Conservation (phyloP, 2,888 invertebrate genomes). For the Pachycephus smyrnensis region DNA sequence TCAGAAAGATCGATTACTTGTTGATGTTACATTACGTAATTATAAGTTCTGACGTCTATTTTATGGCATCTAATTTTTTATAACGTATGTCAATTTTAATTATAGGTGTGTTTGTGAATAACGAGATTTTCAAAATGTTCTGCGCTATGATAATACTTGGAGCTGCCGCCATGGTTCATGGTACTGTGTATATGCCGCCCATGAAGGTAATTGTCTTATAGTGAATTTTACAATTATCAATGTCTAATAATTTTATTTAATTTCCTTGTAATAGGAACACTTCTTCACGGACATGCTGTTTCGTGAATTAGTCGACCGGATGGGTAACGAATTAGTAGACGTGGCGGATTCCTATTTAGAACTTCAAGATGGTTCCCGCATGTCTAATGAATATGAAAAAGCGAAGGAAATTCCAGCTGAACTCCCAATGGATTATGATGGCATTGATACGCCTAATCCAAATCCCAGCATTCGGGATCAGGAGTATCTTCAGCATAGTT, state of each 20-base stretch:
- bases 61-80: neutral
- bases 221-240: neutral
- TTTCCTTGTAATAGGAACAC: constrained; percentile 69
- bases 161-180: constrained; percentile 38
- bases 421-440: constrained; percentile 77
- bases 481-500: constrained; percentile 87
- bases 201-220: constrained; percentile 44
- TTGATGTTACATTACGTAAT: neutral
- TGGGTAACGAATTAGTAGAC: constrained; percentile 81
- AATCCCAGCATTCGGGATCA: constrained; percentile 87
- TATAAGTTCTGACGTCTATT: neutral
- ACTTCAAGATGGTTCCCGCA: constrained; percentile 69
- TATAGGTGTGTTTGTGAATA: neutral
- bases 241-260: neutral
- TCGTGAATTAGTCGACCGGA: constrained; percentile 81
- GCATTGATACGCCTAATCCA: constrained; percentile 76
- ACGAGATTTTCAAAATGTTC: constrained; percentile 32
- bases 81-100: neutral
- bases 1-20: neutral
- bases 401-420: constrained; percentile 59
- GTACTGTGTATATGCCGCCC: constrained; percentile 46
- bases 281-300: constrained; percentile 79
- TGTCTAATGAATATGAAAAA: constrained; percentile 53
- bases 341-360: constrained; percentile 76
- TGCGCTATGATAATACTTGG: constrained; percentile 38